Base-by-base conservation (phyloP, 2,797 vertebrate species). In the Helicolenus hilgendorfi region DNA sequence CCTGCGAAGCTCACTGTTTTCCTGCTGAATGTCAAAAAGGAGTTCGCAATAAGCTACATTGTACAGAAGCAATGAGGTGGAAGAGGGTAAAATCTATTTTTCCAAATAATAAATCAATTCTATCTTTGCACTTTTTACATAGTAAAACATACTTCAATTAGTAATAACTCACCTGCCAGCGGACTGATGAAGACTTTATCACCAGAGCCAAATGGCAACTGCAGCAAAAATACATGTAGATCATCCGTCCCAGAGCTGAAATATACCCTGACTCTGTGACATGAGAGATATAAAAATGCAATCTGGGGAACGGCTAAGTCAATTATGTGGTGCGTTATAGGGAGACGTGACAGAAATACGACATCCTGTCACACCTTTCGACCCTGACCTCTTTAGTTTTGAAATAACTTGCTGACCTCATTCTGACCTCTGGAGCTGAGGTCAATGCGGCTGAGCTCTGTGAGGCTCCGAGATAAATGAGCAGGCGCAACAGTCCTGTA, bases 341-440 rank as follows among this genome's bases (percentile, higher is more conserved):
- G 58, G 63, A 10, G 33, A 86, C n/a, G 36, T 87, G 91, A 92
- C 80, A 92, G 89, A 93, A 94, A 93, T 95, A 94, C 33, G 49
- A 86, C 87, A 55, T 82, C 15, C 27, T 27, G 49, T 81, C 75
- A 72, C 58, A 74, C 58, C 58, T 78, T 94, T 89, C 55, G 79
- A 95, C 93, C 91, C 77, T 80, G 84, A 83, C 87, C 85, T 77
- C 87, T 83, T 81, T 68, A 62, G 68, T 29, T 83, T 91, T 72
- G 68, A 91, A 90, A 90, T 91, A 91, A 89, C 65, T 88, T 49
- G 58, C 75, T 85, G 84, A 93, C 88, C 89, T 70, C 5, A 6
- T 31, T 41, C 8, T 83, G 85, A 91, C 90, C 87, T 83, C 56
- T 83, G 45, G 62, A 76, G 24, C 63, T 36, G 60, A 85, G 84